Base-by-base conservation (phyloP, 2,888 invertebrate species). In the Lithophane socia region DNA sequence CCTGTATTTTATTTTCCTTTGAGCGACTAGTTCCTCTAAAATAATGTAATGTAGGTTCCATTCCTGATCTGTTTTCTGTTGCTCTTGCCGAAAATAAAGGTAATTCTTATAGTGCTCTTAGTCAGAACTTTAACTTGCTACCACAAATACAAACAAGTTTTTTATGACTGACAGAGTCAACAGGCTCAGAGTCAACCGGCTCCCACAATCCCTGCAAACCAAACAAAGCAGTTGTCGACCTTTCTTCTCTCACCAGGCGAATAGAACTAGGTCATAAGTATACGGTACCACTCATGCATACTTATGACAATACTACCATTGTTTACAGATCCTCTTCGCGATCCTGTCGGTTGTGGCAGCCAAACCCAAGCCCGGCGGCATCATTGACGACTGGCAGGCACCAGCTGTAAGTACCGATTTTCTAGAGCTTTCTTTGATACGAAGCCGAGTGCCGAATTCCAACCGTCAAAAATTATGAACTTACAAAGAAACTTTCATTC, bases 261-360 rank as follows among this genome's bases (percentile, higher is more conserved):
- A 4, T 21, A 47, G 9, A 72, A 65, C 18, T 29, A 12, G 18
- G 13, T 73, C 5, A 5, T 37, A 37, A 37, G 37, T 37, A 37
- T 47, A 47, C 16, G 8, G 21, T 10, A 58, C 3, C 18, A 65
- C 63, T 49, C 18, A 9, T 44, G 10, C 29, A 13, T 21, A 37
- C 24, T 16, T 54, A 63, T 29, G 1, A 42, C 54, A 42, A 8
- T n/a, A 49, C 29, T 12, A 0, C 16, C 24, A n/a, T 74, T 76
- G 16, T 77, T 92, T 89, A 12, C 92, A 97, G 96, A 89, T 96
- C 75, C 82, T 96, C 21, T 91, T 95, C 80, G 92, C 94, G 21
- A 88, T 97, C 49, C 83, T 96, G 60, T 92, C 96, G 21, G 86
- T 94, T 84, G 96, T 92, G 60, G 91, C 92, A 60, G 95, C 96